phyloP scores from a whole-genome alignment of 1,140 invertebrate species.

The Drosophila willistoni region DNA sequence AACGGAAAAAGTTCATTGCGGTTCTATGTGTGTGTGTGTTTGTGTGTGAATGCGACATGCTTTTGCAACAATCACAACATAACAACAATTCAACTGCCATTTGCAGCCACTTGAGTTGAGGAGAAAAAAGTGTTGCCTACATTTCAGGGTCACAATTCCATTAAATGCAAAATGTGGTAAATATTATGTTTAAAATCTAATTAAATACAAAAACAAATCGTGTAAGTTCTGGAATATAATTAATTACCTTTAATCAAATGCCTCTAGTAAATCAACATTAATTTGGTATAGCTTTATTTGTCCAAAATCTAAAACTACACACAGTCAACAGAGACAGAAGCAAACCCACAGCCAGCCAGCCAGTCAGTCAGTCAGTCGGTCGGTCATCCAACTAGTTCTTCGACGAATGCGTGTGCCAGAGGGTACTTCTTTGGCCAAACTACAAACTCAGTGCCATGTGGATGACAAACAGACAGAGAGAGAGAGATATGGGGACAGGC shows the following conservation, averaged over 20 bases:
- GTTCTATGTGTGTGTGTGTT: slow-evolving; percentile 53
- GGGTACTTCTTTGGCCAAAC: not conserved
- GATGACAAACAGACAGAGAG: slow-evolving; percentile 50
- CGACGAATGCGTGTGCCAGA: slow-evolving; percentile 38
- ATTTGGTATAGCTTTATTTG: slow-evolving; percentile 57
- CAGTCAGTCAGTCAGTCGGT: not conserved
- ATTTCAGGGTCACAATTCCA: slow-evolving; percentile 27
- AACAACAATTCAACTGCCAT: slow-evolving; percentile 37
- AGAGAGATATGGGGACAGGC: not conserved
- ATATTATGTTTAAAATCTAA: slow-evolving; percentile 11
- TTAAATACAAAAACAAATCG: slow-evolving; percentile 7
- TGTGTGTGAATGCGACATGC: slow-evolving; percentile 61
- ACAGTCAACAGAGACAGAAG: not conserved
- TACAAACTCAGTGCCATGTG: slow-evolving; percentile 35
- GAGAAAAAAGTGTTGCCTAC: slow-evolving; percentile 49
- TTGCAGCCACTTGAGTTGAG: slow-evolving; percentile 43
- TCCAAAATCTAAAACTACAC: slow-evolving; percentile 30
- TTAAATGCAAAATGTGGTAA: slow-evolving; percentile 13
- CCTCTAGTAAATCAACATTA: slow-evolving; percentile 67
- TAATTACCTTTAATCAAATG: slow-evolving; percentile 75
- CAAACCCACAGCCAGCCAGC: not conserved
- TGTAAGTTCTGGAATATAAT: slow-evolving; percentile 38
- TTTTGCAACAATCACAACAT: slow-evolving; percentile 39
- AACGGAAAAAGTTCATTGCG: slow-evolving; percentile 54
- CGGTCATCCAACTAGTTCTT: slow-evolving; percentile 9